Evolutionary conservation across 2,888 invertebrate species (phyloP).

Genomic region (Macropis europaea): DNA sequence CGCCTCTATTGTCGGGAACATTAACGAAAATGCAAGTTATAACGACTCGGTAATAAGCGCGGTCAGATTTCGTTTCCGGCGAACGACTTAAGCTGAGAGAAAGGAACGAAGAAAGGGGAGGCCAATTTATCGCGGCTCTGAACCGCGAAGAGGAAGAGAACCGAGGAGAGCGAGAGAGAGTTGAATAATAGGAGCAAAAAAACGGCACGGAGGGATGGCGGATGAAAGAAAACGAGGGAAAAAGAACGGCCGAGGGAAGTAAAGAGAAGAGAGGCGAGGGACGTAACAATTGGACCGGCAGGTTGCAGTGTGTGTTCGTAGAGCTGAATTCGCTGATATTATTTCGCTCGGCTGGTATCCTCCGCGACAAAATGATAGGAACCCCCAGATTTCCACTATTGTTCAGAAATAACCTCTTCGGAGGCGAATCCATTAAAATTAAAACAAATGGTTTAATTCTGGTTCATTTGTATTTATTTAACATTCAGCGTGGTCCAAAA

Average conservation of each 20-base stretch:
- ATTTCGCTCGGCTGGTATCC: conserved; percentile 34
- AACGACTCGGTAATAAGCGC: conserved; percentile 58
- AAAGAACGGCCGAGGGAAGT: not conserved
- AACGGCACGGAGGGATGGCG: conserved; percentile 5
- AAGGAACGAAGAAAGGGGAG: conserved; percentile 14
- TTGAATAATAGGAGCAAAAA: conserved; percentile 30
- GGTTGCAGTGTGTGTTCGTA: not conserved
- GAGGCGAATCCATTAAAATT: too few species aligned
- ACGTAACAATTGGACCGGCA: not conserved
- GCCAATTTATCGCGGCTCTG: conserved; percentile 56
- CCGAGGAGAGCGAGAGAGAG: conserved; percentile 20
- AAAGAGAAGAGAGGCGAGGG: not conserved
- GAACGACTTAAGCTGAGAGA: conserved; percentile 29
- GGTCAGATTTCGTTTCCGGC: conserved; percentile 43
- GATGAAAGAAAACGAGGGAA: conserved; percentile 2
- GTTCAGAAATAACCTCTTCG: too few species aligned
- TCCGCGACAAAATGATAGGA: too few species aligned
- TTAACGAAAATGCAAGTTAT: conserved; percentile 62
- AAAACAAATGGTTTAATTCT: too few species aligned
- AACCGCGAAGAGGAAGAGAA: conserved; percentile 18
- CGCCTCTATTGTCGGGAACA: conserved; percentile 34
- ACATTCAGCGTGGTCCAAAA: too few species aligned
- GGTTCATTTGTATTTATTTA: too few species aligned
- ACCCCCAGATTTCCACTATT: too few species aligned
- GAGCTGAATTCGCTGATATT: conserved; percentile 27